Evolutionary conservation across 1,140 invertebrate species (phyloP).

Genomic region (Eueides isabella): DNA sequence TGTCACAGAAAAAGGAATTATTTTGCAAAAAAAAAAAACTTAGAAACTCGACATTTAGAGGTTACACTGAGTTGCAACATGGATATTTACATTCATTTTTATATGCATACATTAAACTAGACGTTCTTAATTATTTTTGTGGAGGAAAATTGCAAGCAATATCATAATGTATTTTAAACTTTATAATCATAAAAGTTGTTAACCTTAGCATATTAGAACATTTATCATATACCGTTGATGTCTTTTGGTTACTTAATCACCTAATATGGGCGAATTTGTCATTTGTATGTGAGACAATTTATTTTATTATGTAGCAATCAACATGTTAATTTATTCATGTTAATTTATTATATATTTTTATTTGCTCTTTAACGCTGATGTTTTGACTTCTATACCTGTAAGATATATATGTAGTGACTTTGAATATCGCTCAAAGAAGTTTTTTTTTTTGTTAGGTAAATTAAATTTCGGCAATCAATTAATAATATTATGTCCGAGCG

Average conservation of each 20-base stretch:
- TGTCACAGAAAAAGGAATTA: neutral
- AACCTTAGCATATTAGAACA: neutral
- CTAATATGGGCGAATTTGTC: slow-evolving; percentile 2
- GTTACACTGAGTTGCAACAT: neutral
- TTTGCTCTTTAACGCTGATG: too few species aligned
- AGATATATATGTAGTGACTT: too few species aligned
- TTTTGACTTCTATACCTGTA: too few species aligned
- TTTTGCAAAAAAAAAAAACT: neutral
- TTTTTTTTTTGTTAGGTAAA: too few species aligned
- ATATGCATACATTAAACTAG: slow-evolving; percentile 1
- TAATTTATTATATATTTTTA: too few species aligned
- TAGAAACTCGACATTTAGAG: neutral
- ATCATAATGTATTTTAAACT: neutral
- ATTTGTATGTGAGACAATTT: neutral
- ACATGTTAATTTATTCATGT: too few species aligned
- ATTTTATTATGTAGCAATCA: neutral
- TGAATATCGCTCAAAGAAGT: too few species aligned
- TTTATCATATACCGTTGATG: neutral
- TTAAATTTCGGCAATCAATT: too few species aligned
- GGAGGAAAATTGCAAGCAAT: neutral
- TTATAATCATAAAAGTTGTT: slow-evolving; percentile 1
- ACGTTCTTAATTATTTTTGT: neutral
- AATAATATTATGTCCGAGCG: too few species aligned
- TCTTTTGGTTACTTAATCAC: neutral
- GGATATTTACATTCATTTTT: neutral